Conservation (phyloP, 2,888 invertebrate genomes). For the Brachypterus glaber region DNA sequence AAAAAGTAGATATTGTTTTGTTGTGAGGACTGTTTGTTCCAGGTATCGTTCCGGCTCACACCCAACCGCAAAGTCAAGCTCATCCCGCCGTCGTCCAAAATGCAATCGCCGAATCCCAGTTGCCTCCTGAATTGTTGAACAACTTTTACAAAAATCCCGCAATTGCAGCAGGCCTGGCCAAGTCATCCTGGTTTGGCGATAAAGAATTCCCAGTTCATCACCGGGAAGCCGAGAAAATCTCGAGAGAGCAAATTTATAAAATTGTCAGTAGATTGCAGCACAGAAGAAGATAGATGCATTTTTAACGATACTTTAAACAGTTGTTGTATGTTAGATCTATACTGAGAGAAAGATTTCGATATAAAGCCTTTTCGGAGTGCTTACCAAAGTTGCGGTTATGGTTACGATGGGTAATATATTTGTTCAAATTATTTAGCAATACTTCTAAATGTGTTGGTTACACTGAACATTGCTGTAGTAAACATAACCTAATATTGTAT, state of each 20-base stretch:
- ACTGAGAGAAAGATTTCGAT: too few relatives aligned
- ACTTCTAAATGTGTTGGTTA: too few relatives aligned
- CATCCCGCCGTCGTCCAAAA: constrained; percentile 67
- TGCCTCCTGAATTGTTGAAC: constrained; percentile 61
- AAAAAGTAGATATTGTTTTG: constrained; percentile 2
- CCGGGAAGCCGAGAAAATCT: constrained; percentile 72
- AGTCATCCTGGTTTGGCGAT: constrained; percentile 67
- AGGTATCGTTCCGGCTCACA: constrained; percentile 19
- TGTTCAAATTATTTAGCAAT: too few relatives aligned
- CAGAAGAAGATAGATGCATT: constrained; percentile 5
- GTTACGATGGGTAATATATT: too few relatives aligned
- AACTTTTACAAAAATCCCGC: constrained; percentile 69
- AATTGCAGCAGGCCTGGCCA: constrained; percentile 63
- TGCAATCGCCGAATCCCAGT: constrained; percentile 58
- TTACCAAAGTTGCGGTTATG: too few relatives aligned
- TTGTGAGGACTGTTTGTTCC: constrained; percentile 10
- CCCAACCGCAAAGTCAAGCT: constrained; percentile 35
- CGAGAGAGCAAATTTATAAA: constrained; percentile 63
- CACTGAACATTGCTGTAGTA: too few relatives aligned
- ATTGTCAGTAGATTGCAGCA: constrained; percentile 50
- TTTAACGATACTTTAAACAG: background rate
- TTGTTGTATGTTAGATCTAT: too few relatives aligned
- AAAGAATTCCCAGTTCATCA: constrained; percentile 71
- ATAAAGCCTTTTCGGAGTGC: too few relatives aligned
- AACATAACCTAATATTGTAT: too few relatives aligned